Evolutionary conservation across 2,797 vertebrate species (phyloP).

Genomic region (Champsocephalus esox): DNA sequence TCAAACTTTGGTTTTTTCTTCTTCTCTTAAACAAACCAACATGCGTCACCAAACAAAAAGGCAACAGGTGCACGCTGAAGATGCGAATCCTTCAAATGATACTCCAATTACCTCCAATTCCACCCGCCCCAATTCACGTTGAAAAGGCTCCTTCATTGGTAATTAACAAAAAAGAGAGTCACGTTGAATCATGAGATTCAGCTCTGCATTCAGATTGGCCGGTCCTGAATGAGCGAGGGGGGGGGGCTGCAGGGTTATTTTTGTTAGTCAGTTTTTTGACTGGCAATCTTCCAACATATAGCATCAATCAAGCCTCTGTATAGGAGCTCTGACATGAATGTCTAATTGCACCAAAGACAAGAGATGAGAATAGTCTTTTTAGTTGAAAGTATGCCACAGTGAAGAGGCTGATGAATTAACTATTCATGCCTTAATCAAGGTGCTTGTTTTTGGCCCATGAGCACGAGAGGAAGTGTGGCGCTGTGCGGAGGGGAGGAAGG

Average conservation of each 20-base stretch:
- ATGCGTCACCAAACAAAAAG: slow-evolving; percentile 75
- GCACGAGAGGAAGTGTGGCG: slow-evolving; percentile 72
- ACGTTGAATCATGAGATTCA: slow-evolving; percentile 68
- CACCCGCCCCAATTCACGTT: slow-evolving; percentile 73
- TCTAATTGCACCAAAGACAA: slow-evolving; percentile 85
- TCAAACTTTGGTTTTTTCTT: slow-evolving; percentile 57
- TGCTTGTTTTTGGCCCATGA: slow-evolving; percentile 86
- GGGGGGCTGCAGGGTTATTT: slow-evolving; percentile 63
- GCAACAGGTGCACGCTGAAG: slow-evolving; percentile 84
- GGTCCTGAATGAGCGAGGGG: slow-evolving; percentile 67
- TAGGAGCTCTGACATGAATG: slow-evolving; percentile 82
- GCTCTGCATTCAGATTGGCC: slow-evolving; percentile 63
- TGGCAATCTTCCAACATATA: slow-evolving; percentile 80
- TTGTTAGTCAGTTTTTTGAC: slow-evolving; percentile 73
- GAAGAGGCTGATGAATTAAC: slow-evolving; percentile 86
- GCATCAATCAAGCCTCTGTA: slow-evolving; percentile 85
- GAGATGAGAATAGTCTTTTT: slow-evolving; percentile 86
- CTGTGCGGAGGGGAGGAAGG: slow-evolving; percentile 35
- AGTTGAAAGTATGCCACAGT: slow-evolving; percentile 79
- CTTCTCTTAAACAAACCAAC: slow-evolving; percentile 59
- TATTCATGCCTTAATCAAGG: slow-evolving; percentile 88
- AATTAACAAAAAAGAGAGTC: slow-evolving; percentile 66
- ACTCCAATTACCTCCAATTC: slow-evolving; percentile 81
- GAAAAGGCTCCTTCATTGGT: slow-evolving; percentile 77
- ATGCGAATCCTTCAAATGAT: slow-evolving; percentile 76